phyloP scores from a whole-genome alignment of 2,888 invertebrate species.

The Yponomeuta sedellus region DNA sequence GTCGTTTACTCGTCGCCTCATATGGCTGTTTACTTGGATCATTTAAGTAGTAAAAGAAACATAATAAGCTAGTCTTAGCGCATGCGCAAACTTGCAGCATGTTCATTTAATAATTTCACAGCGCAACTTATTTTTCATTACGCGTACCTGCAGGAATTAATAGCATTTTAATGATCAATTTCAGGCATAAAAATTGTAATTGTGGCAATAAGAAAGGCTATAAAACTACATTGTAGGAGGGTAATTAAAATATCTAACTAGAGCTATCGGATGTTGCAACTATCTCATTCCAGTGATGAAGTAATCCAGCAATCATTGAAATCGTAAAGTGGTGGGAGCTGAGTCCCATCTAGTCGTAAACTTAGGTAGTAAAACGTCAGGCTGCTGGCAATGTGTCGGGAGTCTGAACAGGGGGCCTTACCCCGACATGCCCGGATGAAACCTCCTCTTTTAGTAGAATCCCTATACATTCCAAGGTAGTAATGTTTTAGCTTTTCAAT shows the following conservation, averaged over 20 bases:
- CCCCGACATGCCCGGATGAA: not conserved
- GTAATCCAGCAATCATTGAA: conserved; percentile 30
- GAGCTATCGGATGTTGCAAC: conserved; percentile 11
- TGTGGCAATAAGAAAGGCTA: not conserved
- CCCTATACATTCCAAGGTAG: too few relatives aligned
- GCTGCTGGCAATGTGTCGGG: conserved; percentile 6
- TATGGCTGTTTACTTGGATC: not conserved
- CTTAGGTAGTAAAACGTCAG: conserved; percentile 23
- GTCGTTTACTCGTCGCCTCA: conserved; percentile 1
- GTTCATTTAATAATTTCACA: not conserved
- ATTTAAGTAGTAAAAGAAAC: not conserved
- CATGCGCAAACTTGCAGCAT: not conserved
- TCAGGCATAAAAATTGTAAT: not conserved
- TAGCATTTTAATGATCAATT: conserved; percentile 1
- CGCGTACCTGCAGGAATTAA: not conserved
- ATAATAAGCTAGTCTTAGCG: not conserved
- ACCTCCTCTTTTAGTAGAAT: too few relatives aligned
- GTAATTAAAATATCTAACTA: conserved; percentile 19
- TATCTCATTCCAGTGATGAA: conserved; percentile 24
- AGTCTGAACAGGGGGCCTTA: not conserved
- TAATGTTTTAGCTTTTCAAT: too few relatives aligned
- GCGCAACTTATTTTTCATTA: not conserved
- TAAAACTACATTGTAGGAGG: conserved; percentile 22
- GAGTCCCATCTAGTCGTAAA: conserved; percentile 23
- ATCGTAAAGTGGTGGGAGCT: conserved; percentile 24